A percentile compares a stretch with the other conserved stretches of the same genome.
phyloP scores from a whole-genome alignment of 2,888 invertebrate species.

The Ennomos quercinarius region DNA sequence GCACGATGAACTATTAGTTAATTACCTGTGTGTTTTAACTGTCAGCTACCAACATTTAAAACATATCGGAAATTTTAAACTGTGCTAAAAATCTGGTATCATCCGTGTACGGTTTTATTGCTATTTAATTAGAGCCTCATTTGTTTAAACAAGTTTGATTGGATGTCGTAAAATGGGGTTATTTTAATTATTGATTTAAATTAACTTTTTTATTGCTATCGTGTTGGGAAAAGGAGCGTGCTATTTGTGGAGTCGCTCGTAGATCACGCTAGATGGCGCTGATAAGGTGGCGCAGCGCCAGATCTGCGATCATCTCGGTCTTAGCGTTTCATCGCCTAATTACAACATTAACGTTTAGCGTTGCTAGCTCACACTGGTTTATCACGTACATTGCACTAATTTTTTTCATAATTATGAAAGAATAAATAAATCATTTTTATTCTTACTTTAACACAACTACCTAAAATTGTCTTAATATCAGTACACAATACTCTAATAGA shows the following conservation, averaged over 20 bases:
- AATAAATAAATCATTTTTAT: slow-evolving; percentile 4
- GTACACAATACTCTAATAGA: too few species aligned
- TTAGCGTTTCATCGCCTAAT: slow-evolving; percentile 68
- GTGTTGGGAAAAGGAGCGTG: slow-evolving; percentile 43
- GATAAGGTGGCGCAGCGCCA: slow-evolving; percentile 78
- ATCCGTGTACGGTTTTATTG: slow-evolving; percentile 24
- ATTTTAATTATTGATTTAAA: slow-evolving; percentile 16
- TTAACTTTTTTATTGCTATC: slow-evolving; percentile 22
- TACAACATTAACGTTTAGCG: slow-evolving; percentile 58
- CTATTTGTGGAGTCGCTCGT: slow-evolving; percentile 63
- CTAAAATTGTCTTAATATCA: too few species aligned
- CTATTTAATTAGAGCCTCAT: slow-evolving; percentile 24
- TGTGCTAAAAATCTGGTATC: slow-evolving; percentile 11
- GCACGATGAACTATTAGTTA: slow-evolving; percentile 71
- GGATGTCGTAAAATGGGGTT: slow-evolving; percentile 9
- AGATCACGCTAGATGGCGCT: slow-evolving; percentile 79
- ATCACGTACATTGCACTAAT: slow-evolving; percentile 35
- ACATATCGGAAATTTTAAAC: slow-evolving; percentile 29
- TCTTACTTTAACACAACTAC: background rate
- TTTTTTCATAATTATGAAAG: slow-evolving; percentile 1
- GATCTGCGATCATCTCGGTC: slow-evolving; percentile 68
- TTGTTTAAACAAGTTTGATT: slow-evolving; percentile 25
- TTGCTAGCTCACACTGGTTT: slow-evolving; percentile 47
- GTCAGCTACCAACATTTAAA: slow-evolving; percentile 46
- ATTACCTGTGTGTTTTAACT: slow-evolving; percentile 68